Evolutionary conservation across 92 coral and sea anemone species (phyloP), one percentile per base, ranked within the genome.

Genomic region (Phenganax marumi): DNA sequence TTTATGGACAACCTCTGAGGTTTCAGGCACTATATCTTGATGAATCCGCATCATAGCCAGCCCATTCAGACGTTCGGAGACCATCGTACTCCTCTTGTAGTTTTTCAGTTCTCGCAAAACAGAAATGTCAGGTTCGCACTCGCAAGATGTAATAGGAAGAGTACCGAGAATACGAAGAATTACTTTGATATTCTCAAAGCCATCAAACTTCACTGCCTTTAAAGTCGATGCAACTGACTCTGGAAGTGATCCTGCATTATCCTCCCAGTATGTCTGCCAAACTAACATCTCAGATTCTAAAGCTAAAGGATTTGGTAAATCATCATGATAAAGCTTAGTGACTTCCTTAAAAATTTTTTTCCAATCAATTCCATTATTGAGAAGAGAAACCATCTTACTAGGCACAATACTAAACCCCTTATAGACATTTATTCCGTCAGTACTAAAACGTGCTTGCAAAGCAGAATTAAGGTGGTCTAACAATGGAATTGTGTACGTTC

Each of bases 21-120:
- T 7, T 39, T 48, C 17, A 1, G 76, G 76, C 14, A 71, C 48
- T 14, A 71, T 71, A 39, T 71, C 76, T 55, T 71, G 76, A 22
- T 71, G 76, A 24, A 71, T 71, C 24, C 48, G 43, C 76, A 71
- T 71, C 56, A 71, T 10, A 71, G 76, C 76, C 10, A 71, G 76
- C 23, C 76, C 76, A 49, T 64, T 64, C 3, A 56, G 62, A 21
- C 62, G 18, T 56, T 56, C 62, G n/a, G 12, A 8, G 10, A 3
- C 72, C 72, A 66, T 66, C 10, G 72, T 68, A 68, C 50, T 68
- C 16, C 74, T 33, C 74, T 68, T 33, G 39, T 68, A 71, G 57
- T 71, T 48, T 51, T 51, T 39, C n/a, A 71, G 76, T 12, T 21
- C 16, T 18, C 54, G 43, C 17, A 71, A n/a, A 1, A 48, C 56